Base-by-base conservation (phyloP, 2,113 vertebrate genomes). In the Sorex araneus region DNA sequence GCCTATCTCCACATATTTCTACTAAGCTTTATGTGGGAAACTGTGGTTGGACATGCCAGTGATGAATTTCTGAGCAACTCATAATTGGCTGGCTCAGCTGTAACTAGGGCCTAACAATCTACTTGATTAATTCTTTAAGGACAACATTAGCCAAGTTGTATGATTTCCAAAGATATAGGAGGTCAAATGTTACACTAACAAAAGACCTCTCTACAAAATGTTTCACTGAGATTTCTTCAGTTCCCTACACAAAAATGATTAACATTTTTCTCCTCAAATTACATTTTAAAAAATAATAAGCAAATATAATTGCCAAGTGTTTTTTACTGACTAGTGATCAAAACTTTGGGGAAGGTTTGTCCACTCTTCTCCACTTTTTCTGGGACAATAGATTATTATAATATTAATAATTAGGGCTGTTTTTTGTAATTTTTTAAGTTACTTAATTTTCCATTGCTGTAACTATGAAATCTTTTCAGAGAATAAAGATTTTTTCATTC, bases 81-180 rank as follows among this genome's bases (percentile, higher is more conserved):
- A 87, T 97, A 98, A 97, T 97, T 98, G 97, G 97, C 97, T 98
- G 96, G 94, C 94, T 97, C 86, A 95, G 60, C 45, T 87, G 94
- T 94, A 97, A 97, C 95, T 78, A 87, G 82, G 97, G 94, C 95
- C 95, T 98, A 96, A 97, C 96, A 98, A 91, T 98, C 97, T 98
- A 95, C 96, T 97, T 98, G 97, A 98, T 98, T 98, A 97, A 98
- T 98, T 98, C 97, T 98, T 95, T 96, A 92, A 98, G 97, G 97
- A 95, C 97, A 97, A 87, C 94, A 96, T 98, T 98, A 97, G 96
- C 97, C 96, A 97, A 98, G 94, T 97, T 98, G 98, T 97, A 85
- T 96, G 97, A 97, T 98, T 98, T 98, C 97, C 97, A 98, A 90
- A 98, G 97, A 98, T 97, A 97, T 97, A 97, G 94, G 92, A 95